Conservation (phyloP, 2,113 vertebrate genomes). For the Anguilla rostrata region DNA sequence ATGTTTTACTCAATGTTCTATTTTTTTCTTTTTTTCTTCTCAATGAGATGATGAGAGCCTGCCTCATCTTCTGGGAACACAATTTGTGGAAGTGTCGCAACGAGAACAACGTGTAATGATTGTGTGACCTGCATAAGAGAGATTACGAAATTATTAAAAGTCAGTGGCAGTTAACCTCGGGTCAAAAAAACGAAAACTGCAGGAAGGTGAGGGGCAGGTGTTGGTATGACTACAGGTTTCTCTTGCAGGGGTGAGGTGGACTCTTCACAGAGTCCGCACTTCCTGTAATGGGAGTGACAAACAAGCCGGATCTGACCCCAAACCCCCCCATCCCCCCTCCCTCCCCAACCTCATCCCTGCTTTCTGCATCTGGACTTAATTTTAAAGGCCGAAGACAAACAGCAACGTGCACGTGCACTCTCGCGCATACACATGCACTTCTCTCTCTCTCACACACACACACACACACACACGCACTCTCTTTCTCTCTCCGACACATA, state of each 20-base stretch:
- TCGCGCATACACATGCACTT: too few relatives aligned
- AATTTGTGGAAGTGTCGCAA: slow-evolving; percentile 37
- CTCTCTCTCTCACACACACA: too few relatives aligned
- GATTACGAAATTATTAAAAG: neutral
- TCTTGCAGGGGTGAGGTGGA: neutral
- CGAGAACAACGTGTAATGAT: neutral
- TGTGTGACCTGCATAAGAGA: neutral
- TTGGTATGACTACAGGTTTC: too few relatives aligned
- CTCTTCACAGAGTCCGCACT: neutral
- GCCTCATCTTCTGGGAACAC: slow-evolving; percentile 7
- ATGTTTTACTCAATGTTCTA: too few relatives aligned
- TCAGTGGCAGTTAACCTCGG: neutral
- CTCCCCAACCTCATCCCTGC: neutral
- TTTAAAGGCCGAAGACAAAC: slow-evolving; percentile 49
- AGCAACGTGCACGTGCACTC: slow-evolving; percentile 16
- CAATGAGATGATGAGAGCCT: neutral
- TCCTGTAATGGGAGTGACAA: neutral
- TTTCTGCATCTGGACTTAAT: slow-evolving; percentile 59
- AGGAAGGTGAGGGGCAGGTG: too few relatives aligned
- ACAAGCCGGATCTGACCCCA: slow-evolving; percentile 7
- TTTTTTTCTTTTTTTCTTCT: neutral
- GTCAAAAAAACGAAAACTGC: neutral
- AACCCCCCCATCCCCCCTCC: too few relatives aligned
- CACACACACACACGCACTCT: too few relatives aligned
- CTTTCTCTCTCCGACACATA: too few relatives aligned